Conservation (phyloP, 1,140 invertebrate genomes). For the Protaetia brevitarsis region DNA sequence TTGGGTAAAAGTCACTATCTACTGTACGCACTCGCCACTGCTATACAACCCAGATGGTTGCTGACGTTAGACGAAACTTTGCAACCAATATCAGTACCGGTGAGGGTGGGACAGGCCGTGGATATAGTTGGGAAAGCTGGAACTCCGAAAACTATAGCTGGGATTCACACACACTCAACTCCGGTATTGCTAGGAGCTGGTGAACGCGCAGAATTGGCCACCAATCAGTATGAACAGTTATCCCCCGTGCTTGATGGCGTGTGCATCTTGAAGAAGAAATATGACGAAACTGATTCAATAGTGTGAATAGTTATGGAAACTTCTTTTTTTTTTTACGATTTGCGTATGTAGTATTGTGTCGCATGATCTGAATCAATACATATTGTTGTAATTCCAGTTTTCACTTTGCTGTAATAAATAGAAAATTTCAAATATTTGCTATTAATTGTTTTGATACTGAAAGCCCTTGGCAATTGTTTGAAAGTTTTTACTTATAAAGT, state of each 20-base stretch:
- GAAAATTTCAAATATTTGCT: no score
- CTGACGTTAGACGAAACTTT: constrained; percentile 79
- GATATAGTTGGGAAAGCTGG: constrained; percentile 86
- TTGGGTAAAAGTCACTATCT: constrained; percentile 77
- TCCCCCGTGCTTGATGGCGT: constrained; percentile 82
- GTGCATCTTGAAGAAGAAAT: constrained; percentile 77
- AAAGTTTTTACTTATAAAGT: no score
- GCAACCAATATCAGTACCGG: constrained; percentile 70
- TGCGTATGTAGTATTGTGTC: no score
- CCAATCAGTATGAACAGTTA: constrained; percentile 74
- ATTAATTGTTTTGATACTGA: no score
- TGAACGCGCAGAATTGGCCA: constrained; percentile 80
- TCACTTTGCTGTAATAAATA: no score
- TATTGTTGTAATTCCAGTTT: no score
- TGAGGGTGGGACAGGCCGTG: constrained; percentile 82
- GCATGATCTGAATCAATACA: no score
- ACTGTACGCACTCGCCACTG: constrained; percentile 70
- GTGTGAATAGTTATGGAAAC: background rate
- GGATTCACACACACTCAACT: constrained; percentile 84
- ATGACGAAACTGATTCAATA: constrained; percentile 34
- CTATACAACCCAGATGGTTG: constrained; percentile 83
- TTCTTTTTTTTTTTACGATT: no score
- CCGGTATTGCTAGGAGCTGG: constrained; percentile 76
- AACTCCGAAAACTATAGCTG: constrained; percentile 86
- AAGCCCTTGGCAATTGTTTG: no score